Evolutionary conservation across 2,888 invertebrate species (phyloP).

Genomic region (Troilus luridus): DNA sequence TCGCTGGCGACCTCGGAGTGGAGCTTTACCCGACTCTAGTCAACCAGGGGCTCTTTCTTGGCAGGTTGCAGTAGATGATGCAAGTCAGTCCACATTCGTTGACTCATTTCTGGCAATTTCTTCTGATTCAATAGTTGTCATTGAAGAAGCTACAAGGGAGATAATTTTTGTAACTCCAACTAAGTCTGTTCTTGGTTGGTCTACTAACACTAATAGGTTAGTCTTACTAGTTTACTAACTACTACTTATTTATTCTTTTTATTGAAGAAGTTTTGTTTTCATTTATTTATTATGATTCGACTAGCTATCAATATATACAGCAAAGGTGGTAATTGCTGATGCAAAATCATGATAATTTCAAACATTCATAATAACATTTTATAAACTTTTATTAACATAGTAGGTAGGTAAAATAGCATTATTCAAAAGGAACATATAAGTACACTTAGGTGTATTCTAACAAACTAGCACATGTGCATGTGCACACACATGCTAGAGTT

Average conservation of each 20-base stretch:
- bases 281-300: no score
- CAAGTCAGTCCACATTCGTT: slow-evolving; percentile 76
- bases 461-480: no score
- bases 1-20: slow-evolving; percentile 76
- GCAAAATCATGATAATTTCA: no score
- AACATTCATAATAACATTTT: no score
- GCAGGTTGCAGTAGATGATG: slow-evolving; percentile 83
- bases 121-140: slow-evolving; percentile 86
- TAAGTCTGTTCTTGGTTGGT: slow-evolving; percentile 83
- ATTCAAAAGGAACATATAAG: neutral
- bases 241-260: neutral
- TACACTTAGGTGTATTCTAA: no score
- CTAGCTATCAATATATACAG: no score
- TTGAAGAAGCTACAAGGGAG: slow-evolving; percentile 86
- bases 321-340: no score
- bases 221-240: neutral
- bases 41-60: slow-evolving; percentile 86
- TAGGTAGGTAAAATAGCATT: neutral
- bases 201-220: slow-evolving; percentile 74
- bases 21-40: slow-evolving; percentile 79
- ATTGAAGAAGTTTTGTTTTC: no score
- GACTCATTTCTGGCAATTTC: slow-evolving; percentile 90
- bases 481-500: no score
- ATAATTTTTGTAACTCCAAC: slow-evolving; percentile 90
- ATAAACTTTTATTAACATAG: no score